Base-by-base conservation (phyloP, 1,140 invertebrate species). In the Fopius arisanus region DNA sequence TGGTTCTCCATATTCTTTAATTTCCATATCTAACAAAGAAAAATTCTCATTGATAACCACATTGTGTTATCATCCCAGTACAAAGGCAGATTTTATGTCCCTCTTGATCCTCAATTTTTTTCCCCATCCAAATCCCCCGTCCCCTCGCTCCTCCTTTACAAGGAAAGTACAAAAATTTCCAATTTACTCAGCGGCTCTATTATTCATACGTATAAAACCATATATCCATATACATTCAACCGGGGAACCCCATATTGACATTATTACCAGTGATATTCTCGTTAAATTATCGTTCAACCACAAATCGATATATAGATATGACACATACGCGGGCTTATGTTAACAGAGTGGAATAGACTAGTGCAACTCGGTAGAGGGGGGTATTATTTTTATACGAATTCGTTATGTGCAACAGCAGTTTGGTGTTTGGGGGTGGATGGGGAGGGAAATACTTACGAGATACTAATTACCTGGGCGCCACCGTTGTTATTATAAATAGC, bases 381-480 rank as follows among this genome's bases (percentile, higher is more conserved):
- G 10, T 23, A 59, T 26, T 59, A 59, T 59, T 59, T 59, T 59
- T 59, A 21, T 59, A 26, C 21, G 54, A 59, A 26, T 59, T 28
- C 23, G 54, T 23, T 59, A 28, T 59, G 23, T 59, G 23, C 54
- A 28, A 2, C 23, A 14, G 54, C 21, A 26, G 54, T 59, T 59
- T 59, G 54, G 54, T 59, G n/a, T 21, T 19, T 51, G 5, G 19
- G 19, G 19, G 5, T 16, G 19, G 9, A 59, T 21, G 9, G 54
- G 26, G 54, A 59, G 19, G 14, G 54, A 59, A 59, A 59, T 59
- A 59, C 78, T 84, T 80, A 82, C 81, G 82, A 81, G 82, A 80
- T 85, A 82, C 85, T 87, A 87, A 87, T 87, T 87, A 86, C 84
- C 84, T 81, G 81, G 85, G 83, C 83, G 80, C 83, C 85, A n/a